These are phyloP conservation scores for Spisula subtruncata DNA, from an alignment of 2,888 invertebrate species.

Conservation along the genomic window DNA sequence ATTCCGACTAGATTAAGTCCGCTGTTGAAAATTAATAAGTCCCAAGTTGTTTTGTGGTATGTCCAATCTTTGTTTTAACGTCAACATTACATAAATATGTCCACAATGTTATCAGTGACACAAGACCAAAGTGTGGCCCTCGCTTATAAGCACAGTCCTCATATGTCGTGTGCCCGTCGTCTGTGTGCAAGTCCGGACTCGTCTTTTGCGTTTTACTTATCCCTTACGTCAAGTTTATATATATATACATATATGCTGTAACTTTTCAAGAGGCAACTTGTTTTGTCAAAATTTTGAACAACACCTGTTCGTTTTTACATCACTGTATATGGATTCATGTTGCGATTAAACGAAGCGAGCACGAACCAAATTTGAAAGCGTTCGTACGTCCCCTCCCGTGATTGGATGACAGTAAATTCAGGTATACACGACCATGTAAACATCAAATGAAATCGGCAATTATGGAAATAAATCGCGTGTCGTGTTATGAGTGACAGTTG, in stretches of 20 bases:
- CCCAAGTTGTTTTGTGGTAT: background rate
- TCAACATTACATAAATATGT: background rate
- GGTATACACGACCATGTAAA: constrained; percentile 41
- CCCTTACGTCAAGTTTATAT: constrained; percentile 12
- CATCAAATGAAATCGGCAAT: constrained; percentile 66
- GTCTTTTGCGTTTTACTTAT: constrained; percentile 26
- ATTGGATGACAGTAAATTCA: constrained; percentile 55
- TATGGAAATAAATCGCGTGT: constrained; percentile 66
- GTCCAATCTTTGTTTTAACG: background rate
- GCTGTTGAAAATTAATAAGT: background rate
- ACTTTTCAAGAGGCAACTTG: constrained; percentile 49
- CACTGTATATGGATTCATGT: constrained; percentile 37
- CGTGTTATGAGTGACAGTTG: constrained; percentile 64
- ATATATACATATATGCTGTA: constrained; percentile 10
- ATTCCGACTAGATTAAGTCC: background rate
- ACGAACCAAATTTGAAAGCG: constrained; percentile 18
- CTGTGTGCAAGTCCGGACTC: constrained; percentile 43
- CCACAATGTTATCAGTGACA: background rate
- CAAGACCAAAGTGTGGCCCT: constrained; percentile 29
- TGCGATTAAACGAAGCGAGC: constrained; percentile 43
- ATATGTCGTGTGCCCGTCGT: constrained; percentile 39
- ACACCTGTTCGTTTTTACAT: constrained; percentile 37
- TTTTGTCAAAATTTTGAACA: constrained; percentile 19
- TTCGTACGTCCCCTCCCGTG: constrained; percentile 17
- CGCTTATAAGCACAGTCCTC: constrained; percentile 15